phyloP scores from a whole-genome alignment of 1,140 invertebrate genomes.

The Diabrotica undecimpunctata region DNA sequence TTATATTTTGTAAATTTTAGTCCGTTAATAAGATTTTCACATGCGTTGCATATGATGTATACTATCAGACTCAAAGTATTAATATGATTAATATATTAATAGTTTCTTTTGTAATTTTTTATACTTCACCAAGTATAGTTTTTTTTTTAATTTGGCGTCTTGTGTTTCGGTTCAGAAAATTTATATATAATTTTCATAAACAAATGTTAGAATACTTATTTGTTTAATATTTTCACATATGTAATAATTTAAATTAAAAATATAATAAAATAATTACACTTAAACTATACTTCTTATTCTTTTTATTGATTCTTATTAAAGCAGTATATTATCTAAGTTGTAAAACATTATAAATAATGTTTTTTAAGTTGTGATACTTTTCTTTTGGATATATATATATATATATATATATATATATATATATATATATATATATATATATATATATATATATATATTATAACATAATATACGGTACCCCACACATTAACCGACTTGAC shows the following conservation, averaged over 20 bases:
- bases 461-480: no score
- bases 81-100: conserved; percentile 30
- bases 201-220: conserved; percentile 33
- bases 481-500: no score
- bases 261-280: conserved; percentile 30
- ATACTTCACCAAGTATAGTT: conserved; percentile 22
- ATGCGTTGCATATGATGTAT: conserved; percentile 22
- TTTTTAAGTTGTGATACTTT: no score
- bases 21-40: conserved; percentile 10
- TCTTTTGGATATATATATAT: no score
- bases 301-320: no score
- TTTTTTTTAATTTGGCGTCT: conserved; percentile 30
- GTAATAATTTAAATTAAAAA: conserved; percentile 35
- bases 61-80: conserved; percentile 29
- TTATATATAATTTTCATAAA: conserved; percentile 29
- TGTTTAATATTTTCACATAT: conserved; percentile 35
- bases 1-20: not conserved
- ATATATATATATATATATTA: no score
- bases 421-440: no score
- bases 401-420: no score
- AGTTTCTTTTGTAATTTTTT: conserved; percentile 28
- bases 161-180: conserved; percentile 27
- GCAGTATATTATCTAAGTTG: not conserved
- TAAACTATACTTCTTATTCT: conserved; percentile 5
- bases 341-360: not conserved